These are phyloP conservation scores for Cerceris ruficornis DNA, from an alignment of 2,888 invertebrate genomes.

Conservation along the genomic window DNA sequence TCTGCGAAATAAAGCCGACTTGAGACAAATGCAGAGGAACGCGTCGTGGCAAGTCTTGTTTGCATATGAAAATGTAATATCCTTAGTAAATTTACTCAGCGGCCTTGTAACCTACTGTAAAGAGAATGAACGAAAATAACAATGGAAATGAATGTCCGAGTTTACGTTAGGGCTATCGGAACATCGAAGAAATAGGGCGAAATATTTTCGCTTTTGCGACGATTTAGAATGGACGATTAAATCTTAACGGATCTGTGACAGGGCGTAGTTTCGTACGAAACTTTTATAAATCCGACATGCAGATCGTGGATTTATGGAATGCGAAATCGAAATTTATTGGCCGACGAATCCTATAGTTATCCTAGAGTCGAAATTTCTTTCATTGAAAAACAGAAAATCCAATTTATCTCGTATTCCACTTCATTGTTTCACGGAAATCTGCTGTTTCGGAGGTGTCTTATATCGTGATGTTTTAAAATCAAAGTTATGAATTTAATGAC, in stretches of 20 bases:
- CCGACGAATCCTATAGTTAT: background rate
- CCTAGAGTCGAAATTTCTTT: too few species aligned
- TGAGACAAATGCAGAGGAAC: slow-evolving; percentile 38
- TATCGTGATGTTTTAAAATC: too few species aligned
- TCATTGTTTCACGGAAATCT: too few species aligned
- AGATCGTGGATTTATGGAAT: background rate
- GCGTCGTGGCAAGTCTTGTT: slow-evolving; percentile 35
- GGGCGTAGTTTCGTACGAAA: slow-evolving; percentile 19
- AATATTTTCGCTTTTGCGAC: slow-evolving; percentile 5
- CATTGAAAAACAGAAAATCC: too few species aligned
- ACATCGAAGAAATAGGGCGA: slow-evolving; percentile 7
- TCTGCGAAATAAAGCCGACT: slow-evolving; percentile 43
- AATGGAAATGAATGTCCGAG: slow-evolving; percentile 11
- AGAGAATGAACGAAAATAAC: background rate
- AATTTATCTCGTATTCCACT: too few species aligned
- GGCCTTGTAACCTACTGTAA: slow-evolving; percentile 45
- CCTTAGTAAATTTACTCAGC: slow-evolving; percentile 58
- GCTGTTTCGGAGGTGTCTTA: too few species aligned
- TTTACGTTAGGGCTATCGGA: background rate
- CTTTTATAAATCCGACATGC: slow-evolving; percentile 23
- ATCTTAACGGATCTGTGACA: slow-evolving; percentile 2
- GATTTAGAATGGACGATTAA: slow-evolving; percentile 2
- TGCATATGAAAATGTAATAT: slow-evolving; percentile 56
- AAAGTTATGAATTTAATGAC: too few species aligned
- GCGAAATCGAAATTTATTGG: background rate